phyloP scores from a whole-genome alignment of 2,797 vertebrate genomes.

The Rhinichthys osculus region DNA sequence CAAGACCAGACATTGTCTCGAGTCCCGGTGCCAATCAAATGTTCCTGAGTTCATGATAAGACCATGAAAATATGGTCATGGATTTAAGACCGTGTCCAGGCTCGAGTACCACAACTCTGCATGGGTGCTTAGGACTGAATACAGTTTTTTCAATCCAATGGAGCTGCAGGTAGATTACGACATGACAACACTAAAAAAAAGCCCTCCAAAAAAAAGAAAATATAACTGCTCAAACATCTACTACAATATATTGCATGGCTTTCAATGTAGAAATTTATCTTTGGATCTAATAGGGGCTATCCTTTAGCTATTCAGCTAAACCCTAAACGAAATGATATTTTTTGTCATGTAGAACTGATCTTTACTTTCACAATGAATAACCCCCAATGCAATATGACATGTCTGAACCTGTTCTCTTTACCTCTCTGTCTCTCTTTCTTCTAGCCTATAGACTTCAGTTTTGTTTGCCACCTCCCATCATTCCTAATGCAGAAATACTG shows the following conservation, averaged over 20 bases:
- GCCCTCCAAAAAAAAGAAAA: neutral
- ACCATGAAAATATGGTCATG: neutral
- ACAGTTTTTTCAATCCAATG: neutral
- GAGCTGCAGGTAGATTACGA: neutral
- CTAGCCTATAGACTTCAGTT: slow-evolving; percentile 92
- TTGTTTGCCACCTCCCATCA: slow-evolving; percentile 90
- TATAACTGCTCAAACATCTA: neutral
- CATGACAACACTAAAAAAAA: neutral
- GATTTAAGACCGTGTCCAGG: neutral
- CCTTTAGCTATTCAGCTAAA: neutral
- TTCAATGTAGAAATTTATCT: neutral
- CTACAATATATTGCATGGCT: neutral
- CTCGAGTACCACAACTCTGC: neutral
- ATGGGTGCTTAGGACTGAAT: neutral
- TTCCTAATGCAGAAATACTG: slow-evolving; percentile 93
- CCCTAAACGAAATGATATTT: neutral
- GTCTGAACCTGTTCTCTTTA: neutral
- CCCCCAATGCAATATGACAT: neutral
- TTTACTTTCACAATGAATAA: neutral
- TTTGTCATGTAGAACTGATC: neutral
- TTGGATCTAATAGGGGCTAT: neutral
- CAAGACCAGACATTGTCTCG: neutral
- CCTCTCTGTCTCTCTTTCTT: slow-evolving; percentile 14
- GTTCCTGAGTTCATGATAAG: neutral
- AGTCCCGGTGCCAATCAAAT: neutral